Evolutionary conservation across 2,888 invertebrate genomes (phyloP).

Genomic region (Altica lythri): DNA sequence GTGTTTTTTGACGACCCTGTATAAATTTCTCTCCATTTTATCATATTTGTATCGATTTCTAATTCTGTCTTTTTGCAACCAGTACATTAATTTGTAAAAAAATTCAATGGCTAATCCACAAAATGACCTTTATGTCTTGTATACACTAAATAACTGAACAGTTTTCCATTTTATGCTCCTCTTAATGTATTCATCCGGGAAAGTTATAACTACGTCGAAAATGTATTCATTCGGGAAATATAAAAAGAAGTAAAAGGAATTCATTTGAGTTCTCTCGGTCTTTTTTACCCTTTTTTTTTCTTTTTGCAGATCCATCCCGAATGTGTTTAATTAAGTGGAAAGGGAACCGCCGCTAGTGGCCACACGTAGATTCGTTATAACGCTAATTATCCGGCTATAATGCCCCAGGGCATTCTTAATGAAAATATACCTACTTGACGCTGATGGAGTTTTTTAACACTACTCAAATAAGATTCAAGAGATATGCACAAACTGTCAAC

Average conservation of each 20-base stretch:
- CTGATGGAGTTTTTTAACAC: no score
- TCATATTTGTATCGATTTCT: no score
- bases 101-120: no score
- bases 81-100: no score
- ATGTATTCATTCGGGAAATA: not conserved
- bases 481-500: no score
- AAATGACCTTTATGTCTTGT: no score
- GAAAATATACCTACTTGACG: constrained; percentile 1
- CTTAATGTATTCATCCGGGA: not conserved
- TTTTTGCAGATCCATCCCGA: constrained; percentile 3
- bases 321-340: constrained; percentile 5
- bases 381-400: not conserved
- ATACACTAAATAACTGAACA: no score
- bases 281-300: not conserved
- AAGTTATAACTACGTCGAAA: not conserved
- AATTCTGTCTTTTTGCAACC: no score
- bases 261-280: not conserved
- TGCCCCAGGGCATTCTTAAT: not conserved
- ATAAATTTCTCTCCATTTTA: no score
- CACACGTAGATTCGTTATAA: not conserved
- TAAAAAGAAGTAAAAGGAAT: not conserved
- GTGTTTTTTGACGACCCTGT: no score
- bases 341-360: not conserved
- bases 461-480: no score
- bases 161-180: no score